A percentile compares a stretch with the other conserved stretches of the same genome.
Conservation (phyloP, 2,797 vertebrate genomes). For the Prunella strophiata region DNA sequence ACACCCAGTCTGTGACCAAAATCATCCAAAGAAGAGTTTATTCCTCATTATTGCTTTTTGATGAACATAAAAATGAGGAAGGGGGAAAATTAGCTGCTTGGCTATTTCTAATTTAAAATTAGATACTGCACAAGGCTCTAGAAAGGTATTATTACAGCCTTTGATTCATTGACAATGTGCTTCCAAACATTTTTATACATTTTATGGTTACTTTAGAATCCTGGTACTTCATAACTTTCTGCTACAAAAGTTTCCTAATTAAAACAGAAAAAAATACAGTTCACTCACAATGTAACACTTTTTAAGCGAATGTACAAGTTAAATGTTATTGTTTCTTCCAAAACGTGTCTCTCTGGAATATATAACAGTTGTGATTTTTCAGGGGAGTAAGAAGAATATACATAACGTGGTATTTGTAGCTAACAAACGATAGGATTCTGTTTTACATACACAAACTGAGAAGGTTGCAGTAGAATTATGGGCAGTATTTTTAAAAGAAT, state of each 20-base stretch:
- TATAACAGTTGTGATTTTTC: not conserved
- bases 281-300: not conserved
- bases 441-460: not conserved
- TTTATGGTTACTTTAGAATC: not conserved
- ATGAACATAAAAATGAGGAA: not conserved
- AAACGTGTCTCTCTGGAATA: constrained; percentile 5
- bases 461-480: constrained; percentile 27
- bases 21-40: not conserved
- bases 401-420: not conserved
- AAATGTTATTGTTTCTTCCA: not conserved
- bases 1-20: not conserved
- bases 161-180: not conserved
- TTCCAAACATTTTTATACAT: not conserved
- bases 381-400: not conserved
- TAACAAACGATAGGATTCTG: not conserved
- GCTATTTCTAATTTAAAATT: constrained; percentile 10
- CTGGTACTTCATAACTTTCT: not conserved
- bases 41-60: not conserved
- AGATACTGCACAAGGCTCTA: not conserved
- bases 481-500: constrained; percentile 27
- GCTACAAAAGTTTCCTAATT: constrained; percentile 19
- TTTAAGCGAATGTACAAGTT: not conserved
- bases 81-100: not conserved
- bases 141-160: not conserved
- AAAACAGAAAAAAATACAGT: constrained; percentile 23